These are phyloP conservation scores for Artibeus jamaicensis DNA, from an alignment of 2,797 vertebrate species.

Conservation along the genomic window DNA sequence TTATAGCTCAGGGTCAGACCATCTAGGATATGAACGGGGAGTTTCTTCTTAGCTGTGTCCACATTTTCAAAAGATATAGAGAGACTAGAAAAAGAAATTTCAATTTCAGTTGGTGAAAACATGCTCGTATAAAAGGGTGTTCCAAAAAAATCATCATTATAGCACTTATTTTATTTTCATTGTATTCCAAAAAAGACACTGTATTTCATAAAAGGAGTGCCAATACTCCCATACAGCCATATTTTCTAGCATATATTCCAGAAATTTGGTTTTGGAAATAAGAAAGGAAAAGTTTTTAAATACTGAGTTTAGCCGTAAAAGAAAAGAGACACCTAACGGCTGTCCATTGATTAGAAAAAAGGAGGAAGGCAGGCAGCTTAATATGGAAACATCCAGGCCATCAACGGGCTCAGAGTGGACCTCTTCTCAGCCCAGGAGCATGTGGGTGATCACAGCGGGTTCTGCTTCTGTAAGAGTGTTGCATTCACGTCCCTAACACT, in stretches of 20 bases:
- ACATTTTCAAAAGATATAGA: conserved; percentile 93
- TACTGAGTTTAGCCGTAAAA: neutral
- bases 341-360: neutral
- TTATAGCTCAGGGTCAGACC: conserved; percentile 96
- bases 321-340: neutral
- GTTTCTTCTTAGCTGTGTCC: conserved; percentile 94
- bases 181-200: neutral
- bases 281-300: neutral
- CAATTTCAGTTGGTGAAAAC: conserved; percentile 36
- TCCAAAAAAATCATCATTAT: neutral
- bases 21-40: conserved; percentile 95
- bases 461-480: neutral
- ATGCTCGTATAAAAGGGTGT: neutral
- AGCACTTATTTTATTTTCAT: neutral
- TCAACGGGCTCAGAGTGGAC: neutral
- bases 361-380: neutral
- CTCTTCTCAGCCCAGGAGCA: neutral
- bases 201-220: neutral
- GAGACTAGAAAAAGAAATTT: conserved; percentile 84
- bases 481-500: rapidly evolving
- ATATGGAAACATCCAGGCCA: neutral
- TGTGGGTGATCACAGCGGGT: neutral
- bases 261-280: neutral
- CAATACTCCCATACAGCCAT: neutral
- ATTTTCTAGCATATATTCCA: neutral